phyloP scores from a whole-genome alignment of 2,797 vertebrate species.

The Scolopax rusticola region DNA sequence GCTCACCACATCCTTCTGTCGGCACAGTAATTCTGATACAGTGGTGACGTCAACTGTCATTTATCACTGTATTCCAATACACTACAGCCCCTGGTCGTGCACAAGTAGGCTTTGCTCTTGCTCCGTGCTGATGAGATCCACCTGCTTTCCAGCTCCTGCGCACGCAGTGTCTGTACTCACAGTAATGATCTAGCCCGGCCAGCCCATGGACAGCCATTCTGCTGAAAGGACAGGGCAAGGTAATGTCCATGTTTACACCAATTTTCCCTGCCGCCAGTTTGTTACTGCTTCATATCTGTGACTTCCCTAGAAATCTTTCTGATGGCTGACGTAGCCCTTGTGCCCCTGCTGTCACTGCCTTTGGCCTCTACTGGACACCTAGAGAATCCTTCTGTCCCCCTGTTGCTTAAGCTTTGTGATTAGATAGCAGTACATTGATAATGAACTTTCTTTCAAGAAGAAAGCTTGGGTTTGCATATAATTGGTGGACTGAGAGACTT shows the following conservation, averaged over 20 bases:
- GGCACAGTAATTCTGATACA: slow-evolving; percentile 50
- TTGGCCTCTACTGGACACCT: background rate
- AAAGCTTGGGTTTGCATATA: background rate
- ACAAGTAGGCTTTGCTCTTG: background rate
- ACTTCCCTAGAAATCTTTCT: background rate
- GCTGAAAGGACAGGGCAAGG: slow-evolving; percentile 19
- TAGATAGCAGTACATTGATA: background rate
- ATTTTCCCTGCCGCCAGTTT: background rate
- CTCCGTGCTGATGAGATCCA: background rate
- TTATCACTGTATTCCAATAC: slow-evolving; percentile 24
- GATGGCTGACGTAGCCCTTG: background rate
- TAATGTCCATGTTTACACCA: slow-evolving; percentile 3
- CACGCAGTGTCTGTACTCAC: background rate
- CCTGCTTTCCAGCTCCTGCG: background rate
- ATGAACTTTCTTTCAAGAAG: background rate
- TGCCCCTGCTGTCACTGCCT: background rate
- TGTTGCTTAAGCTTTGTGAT: background rate
- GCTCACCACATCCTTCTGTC: slow-evolving; percentile 71
- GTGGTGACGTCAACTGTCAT: slow-evolving; percentile 57
- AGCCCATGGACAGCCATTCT: background rate
- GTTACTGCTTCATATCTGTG: background rate
- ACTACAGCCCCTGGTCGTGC: background rate
- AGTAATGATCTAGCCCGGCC: background rate
- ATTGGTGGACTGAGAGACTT: background rate
- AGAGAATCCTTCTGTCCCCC: background rate